These are phyloP conservation scores for pig (Sus scrofa) DNA, from an alignment of 2,113 vertebrate genomes.

Conservation along the genomic window DNA sequence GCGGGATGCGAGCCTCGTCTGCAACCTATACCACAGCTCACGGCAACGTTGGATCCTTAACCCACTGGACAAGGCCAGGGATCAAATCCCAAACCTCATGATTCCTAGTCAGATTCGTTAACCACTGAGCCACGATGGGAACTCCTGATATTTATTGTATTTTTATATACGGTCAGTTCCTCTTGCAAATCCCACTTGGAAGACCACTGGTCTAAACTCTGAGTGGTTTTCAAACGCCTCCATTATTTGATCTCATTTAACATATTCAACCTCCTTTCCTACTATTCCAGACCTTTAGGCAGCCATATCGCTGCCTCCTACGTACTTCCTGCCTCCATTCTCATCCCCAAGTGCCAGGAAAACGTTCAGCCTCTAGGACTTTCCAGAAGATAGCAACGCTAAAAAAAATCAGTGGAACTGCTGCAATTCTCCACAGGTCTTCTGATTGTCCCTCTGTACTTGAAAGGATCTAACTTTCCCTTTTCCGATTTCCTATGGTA, in stretches of 20 bases:
- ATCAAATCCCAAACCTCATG: no score
- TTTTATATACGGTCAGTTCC: background rate
- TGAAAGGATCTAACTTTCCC: background rate
- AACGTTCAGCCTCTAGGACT: background rate
- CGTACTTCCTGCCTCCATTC: background rate
- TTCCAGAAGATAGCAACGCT: background rate
- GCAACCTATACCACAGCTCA: no score
- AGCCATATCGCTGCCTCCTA: background rate
- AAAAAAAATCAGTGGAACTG: background rate
- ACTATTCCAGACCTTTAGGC: background rate
- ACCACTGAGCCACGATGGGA: no score
- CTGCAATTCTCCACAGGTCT: slow-evolving; percentile 7
- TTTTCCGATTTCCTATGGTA: background rate
- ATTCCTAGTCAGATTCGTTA: no score
- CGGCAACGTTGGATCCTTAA: no score
- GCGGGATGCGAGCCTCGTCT: no score
- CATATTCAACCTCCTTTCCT: background rate
- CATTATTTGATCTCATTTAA: background rate
- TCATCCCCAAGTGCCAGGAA: background rate
- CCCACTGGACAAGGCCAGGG: no score
- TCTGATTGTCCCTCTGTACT: background rate
- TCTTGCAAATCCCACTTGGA: background rate
- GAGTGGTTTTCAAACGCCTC: background rate
- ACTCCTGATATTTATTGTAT: no score
- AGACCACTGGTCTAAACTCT: background rate